A percentile compares a stretch with the other conserved stretches of the same genome.
Conservation (phyloP, 2,797 vertebrate genomes). For the Emys orbicularis region DNA sequence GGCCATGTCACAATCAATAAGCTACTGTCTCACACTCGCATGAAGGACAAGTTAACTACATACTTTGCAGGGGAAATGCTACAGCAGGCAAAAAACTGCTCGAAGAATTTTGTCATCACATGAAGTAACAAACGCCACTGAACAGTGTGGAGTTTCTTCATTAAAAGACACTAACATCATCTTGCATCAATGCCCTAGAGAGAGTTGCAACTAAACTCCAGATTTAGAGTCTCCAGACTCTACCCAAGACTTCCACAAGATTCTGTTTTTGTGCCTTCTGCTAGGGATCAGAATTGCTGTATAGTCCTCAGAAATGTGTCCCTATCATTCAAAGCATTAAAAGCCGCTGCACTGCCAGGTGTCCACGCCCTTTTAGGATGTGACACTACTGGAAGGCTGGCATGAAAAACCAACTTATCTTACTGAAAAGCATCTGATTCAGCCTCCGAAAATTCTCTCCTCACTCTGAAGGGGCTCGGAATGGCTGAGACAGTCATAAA, state of each 20-base stretch:
- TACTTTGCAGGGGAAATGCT: background rate
- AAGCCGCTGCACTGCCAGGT: background rate
- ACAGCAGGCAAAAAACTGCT: background rate
- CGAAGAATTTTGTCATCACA: background rate
- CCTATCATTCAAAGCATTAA: background rate
- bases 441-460: background rate
- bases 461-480: background rate
- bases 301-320: background rate
- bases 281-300: background rate
- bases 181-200: background rate
- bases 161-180: background rate
- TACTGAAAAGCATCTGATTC: background rate
- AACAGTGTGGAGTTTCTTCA: background rate
- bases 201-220: background rate
- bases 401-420: background rate
- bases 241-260: background rate
- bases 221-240: background rate
- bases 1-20: background rate
- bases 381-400: background rate
- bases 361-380: background rate
- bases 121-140: background rate
- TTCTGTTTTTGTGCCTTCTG: background rate
- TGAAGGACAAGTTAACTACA: background rate
- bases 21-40: background rate
- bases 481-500: background rate